Conservation (phyloP, 2,113 vertebrate genomes). For the Thryonomys swinderianus region DNA sequence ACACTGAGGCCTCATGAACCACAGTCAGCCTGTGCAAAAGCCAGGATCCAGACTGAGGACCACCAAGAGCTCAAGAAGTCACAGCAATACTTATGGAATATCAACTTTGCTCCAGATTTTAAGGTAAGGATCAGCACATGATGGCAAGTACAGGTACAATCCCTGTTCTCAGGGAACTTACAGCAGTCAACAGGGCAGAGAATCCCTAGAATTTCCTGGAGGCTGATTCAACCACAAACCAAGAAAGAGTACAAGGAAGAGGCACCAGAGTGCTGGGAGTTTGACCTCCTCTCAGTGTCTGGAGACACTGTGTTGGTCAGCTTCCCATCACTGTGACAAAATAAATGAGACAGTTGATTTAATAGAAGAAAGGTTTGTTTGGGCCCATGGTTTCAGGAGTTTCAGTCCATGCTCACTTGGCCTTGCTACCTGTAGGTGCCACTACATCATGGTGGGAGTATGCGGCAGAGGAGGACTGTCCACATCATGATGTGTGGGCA, state of each 20-base stretch:
- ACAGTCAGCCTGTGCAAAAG: not conserved
- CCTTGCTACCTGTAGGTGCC: not conserved
- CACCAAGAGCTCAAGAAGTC: not conserved
- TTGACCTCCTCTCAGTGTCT: not conserved
- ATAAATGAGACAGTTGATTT: not conserved
- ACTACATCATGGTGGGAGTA: not conserved
- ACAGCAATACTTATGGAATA: accelerated
- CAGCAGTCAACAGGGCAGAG: not conserved
- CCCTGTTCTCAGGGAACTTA: not conserved
- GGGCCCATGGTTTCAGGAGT: not conserved
- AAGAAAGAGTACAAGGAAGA: not conserved
- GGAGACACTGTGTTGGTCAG: not conserved
- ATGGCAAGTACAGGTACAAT: not conserved
- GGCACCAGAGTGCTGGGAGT: not conserved
- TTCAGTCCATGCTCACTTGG: not conserved
- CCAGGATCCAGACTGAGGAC: not conserved
- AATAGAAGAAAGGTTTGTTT: not conserved
- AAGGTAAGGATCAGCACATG: not conserved
- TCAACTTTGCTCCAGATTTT: not conserved
- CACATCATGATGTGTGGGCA: not conserved
- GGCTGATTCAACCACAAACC: not conserved
- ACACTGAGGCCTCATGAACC: not conserved
- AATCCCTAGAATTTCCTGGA: not conserved
- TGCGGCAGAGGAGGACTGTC: not conserved
- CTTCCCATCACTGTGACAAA: not conserved